Conservation (phyloP, 2,888 invertebrate species). For the Listrodromus nycthemerus region DNA sequence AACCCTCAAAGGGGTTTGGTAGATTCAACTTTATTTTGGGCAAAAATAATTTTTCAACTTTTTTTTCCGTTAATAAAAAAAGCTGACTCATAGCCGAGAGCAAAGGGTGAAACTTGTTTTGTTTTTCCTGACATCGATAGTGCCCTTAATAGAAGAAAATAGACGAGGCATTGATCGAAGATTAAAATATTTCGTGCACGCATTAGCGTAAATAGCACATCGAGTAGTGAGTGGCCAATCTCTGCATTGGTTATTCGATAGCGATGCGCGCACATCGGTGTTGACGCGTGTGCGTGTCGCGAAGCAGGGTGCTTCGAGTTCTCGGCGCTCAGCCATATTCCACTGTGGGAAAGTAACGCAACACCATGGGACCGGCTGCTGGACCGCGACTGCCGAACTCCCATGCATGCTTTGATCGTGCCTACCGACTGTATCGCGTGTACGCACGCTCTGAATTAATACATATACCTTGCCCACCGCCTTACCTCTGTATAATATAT, state of each 20-base stretch:
- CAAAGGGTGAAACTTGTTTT: too few species aligned
- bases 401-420: conserved; percentile 71
- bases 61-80: not conserved
- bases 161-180: not conserved
- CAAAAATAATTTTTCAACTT: too few species aligned
- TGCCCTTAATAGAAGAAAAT: not conserved
- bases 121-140: too few species aligned
- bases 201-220: not conserved
- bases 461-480: conserved; percentile 28
- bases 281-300: conserved; percentile 31
- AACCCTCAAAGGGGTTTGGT: too few species aligned
- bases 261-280: conserved; percentile 35
- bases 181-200: not conserved
- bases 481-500: not conserved
- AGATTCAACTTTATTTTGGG: too few species aligned
- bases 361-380: conserved; percentile 80
- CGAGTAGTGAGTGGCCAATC: not conserved
- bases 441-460: conserved; percentile 62
- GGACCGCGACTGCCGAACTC: conserved; percentile 81
- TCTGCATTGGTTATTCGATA: conserved; percentile 2
- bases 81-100: too few species aligned
- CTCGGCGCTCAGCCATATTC: conserved; percentile 21
- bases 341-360: conserved; percentile 82
- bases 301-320: conserved; percentile 22
- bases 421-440: conserved; percentile 66